Base-by-base conservation (phyloP, 2,113 vertebrate species). In the Macaca mulatta region DNA sequence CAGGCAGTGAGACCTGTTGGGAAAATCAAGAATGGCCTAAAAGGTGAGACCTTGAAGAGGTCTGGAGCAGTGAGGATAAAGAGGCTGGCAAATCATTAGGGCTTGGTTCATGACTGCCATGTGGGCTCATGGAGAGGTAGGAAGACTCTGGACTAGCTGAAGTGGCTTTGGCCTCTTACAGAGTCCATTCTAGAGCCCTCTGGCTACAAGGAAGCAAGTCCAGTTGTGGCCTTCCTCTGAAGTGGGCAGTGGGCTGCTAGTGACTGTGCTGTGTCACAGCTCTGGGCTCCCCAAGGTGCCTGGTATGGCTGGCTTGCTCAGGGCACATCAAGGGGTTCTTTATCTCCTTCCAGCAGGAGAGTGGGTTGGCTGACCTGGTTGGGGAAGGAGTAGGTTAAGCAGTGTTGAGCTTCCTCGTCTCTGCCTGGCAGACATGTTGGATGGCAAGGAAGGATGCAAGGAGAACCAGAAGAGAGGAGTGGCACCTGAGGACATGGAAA, bases 301-400 rank as follows among this genome's bases (percentile, higher is more conserved):
- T 90, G 74, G 70, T 81, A 84, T 97, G 94, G 84, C 77, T 93
- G 57, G 75, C 67, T 89, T 2, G 16, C 50, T 17, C 80, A 75
- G 35, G 75, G 55, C 72, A 92, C 74, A 86, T 96, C 79, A 98
- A 95, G 85, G 86, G 48, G 30, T 72, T 94, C 96, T 97, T 91
- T 98, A 90, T 97, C 14, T 97, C 61, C 74, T 35, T 96, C 20
- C n/a, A 82, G 81, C 70, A 89, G 79, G 55, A 97, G 85, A 92
- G 87, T 3, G 3, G 30, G 69, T 91, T 97, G 89, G 94, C 93
- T 93, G 72, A 86, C 88, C 94, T 95, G 84, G 59, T 92, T 94
- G 81, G 72, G 45, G 88, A 94, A 67, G 40, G 87, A 59, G 43
- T 43, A 27, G 70, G 70, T 13, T 79, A 61, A 96, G 64, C 61